Conservation (phyloP, 2,888 invertebrate species). For the Leptura quadrifasciata region DNA sequence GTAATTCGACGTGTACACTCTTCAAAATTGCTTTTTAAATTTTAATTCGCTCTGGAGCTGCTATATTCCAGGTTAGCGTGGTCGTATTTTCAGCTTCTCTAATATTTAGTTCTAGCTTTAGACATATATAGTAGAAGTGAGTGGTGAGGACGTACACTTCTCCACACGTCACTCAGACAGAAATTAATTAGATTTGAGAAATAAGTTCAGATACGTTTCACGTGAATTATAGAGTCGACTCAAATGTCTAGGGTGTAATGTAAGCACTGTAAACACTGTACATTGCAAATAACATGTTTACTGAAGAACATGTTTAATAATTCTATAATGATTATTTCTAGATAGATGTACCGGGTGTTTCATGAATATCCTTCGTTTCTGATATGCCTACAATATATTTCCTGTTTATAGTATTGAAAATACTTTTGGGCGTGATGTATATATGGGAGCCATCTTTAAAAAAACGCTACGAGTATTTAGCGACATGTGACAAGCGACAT, state of each 20-base stretch:
- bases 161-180: slow-evolving; percentile 35
- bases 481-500: no score
- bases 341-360: no score
- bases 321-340: no score
- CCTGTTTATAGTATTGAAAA: no score
- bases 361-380: no score
- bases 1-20: slow-evolving; percentile 66
- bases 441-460: no score
- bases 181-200: slow-evolving; percentile 44
- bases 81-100: slow-evolving; percentile 54
- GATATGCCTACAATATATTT: no score
- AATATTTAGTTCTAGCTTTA: slow-evolving; percentile 54
- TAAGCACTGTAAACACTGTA: neutral
- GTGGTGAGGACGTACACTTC: slow-evolving; percentile 28
- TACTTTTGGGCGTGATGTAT: no score
- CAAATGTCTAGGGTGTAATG: neutral
- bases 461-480: no score
- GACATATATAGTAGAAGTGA: slow-evolving; percentile 12
- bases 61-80: slow-evolving; percentile 49
- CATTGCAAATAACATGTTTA: neutral
- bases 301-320: neutral
- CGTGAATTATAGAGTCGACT: slow-evolving; percentile 12
- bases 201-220: slow-evolving; percentile 36
- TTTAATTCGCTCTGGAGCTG: slow-evolving; percentile 61
- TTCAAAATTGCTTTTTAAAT: slow-evolving; percentile 69